phyloP scores from a whole-genome alignment of 2,888 invertebrate species.

The Vannuccia rotundouncinata region DNA sequence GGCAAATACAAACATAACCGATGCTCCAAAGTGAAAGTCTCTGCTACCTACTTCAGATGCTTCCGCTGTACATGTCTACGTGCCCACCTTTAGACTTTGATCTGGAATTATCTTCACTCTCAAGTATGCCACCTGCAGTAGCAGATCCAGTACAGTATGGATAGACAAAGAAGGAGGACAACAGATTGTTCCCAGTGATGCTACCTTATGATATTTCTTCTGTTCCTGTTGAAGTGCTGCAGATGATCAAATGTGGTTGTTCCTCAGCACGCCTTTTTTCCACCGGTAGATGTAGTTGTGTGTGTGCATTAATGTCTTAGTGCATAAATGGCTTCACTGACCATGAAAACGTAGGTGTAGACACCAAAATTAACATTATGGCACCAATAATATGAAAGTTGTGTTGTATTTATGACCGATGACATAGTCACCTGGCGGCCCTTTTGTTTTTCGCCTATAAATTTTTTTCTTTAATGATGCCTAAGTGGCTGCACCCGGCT shows the following conservation, averaged over 20 bases:
- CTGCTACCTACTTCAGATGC: slow-evolving; percentile 23
- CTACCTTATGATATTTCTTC: slow-evolving; percentile 17
- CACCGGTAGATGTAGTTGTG: slow-evolving; percentile 25
- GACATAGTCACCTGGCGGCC: too few species aligned
- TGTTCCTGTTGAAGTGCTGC: slow-evolving; percentile 19
- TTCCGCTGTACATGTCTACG: slow-evolving; percentile 1
- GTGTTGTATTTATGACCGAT: too few species aligned
- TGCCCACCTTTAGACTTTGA: slow-evolving; percentile 1
- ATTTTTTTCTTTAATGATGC: too few species aligned
- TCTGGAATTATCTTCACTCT: slow-evolving; percentile 26
- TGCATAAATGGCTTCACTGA: too few species aligned
- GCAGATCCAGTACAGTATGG: slow-evolving; percentile 24
- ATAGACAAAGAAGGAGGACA: slow-evolving; percentile 5
- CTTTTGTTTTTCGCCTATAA: too few species aligned
- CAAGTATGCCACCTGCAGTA: neutral
- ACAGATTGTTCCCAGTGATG: neutral
- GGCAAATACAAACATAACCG: neutral
- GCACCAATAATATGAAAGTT: too few species aligned
- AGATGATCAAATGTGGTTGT: slow-evolving; percentile 27
- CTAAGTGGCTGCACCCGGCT: too few species aligned
- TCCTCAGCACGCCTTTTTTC: neutral
- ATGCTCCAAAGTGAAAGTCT: slow-evolving; percentile 18
- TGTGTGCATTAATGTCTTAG: neutral
- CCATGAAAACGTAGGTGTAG: too few species aligned
- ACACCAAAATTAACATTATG: too few species aligned